phyloP scores from a whole-genome alignment of 2,113 vertebrate genomes.

The Hypanus sabinus region DNA sequence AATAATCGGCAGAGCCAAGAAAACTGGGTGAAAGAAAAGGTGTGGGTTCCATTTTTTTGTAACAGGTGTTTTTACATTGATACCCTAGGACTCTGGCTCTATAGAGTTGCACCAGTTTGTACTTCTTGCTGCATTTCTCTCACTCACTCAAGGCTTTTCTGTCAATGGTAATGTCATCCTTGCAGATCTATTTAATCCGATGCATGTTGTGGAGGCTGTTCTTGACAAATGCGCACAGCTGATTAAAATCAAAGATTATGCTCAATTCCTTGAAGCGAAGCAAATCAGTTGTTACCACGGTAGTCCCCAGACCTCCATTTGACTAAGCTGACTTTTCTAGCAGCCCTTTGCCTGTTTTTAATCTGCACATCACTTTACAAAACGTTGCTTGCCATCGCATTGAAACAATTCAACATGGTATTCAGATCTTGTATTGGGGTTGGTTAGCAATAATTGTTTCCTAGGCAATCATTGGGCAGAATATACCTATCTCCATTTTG shows the following conservation, averaged over 20 bases:
- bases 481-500: conserved; percentile 15
- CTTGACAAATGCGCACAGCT: background rate
- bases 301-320: background rate
- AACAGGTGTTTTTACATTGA: background rate
- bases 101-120: too few relatives aligned
- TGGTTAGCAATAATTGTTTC: background rate
- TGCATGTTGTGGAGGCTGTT: background rate
- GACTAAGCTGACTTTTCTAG: background rate
- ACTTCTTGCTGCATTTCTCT: background rate
- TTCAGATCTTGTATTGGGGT: background rate
- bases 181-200: background rate
- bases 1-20: background rate
- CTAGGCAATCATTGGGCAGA: background rate
- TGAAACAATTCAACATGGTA: background rate
- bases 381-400: background rate
- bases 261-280: background rate
- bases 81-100: too few relatives aligned
- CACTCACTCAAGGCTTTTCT: background rate
- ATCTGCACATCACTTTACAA: background rate
- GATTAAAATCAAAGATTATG: background rate
- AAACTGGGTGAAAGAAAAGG: background rate
- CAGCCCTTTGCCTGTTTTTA: background rate
- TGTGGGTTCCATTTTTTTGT: background rate
- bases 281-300: background rate
- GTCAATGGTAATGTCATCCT: background rate